Evolutionary conservation across 2,113 vertebrate species (phyloP), one percentile per base, ranked within the genome.

Genomic region (Protobothrops flavoviridis): DNA sequence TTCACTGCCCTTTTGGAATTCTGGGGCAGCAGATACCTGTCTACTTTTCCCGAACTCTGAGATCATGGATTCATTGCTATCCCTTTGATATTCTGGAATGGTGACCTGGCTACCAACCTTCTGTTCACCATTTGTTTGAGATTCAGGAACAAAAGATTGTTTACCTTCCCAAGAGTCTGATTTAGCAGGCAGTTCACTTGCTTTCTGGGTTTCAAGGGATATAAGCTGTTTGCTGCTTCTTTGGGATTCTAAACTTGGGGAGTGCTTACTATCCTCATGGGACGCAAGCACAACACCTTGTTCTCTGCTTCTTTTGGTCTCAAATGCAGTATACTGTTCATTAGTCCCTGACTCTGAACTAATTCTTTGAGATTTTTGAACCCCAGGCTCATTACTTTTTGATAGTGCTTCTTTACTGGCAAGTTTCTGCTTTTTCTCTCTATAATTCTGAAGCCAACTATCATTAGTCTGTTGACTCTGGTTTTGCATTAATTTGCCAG

Each of bases 401-500:
- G 92, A 33, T 17, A 52, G 1, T n/a, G 10, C 29, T 86, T 90
- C 43, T 61, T 56, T 61, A 39, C 55, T 85, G 29, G 21, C 3
- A n/a, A 85, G 88, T 61, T 50, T 88, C 59, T 90, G 43, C 50
- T 52, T 87, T 64, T n/a, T 90, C 48, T 52, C 48, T 43, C 21
- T 87, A 29, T 90, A 52, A 29, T 52, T 43, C 81, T 90, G 92
- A 1, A 93, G 89, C 92, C 92, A 93, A 45, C 92, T 93, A 20
- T 61, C 45, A 53, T 64, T 45, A 50, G 92, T 93, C 81, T 93
- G 92, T 55, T 93, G 92, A 39, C 92, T 93, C 1, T 90, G 74
- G 57, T 93, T 64, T 87, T 12, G 90, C 56, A 93, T 87, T 64
- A 93, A 59, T 87, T 11, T 61, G 13, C 92, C 89, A n/a, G 56